Evolutionary conservation across 2,888 invertebrate species (phyloP), one percentile per base, ranked within the genome.

Genomic region (Cephus pulcher): DNA sequence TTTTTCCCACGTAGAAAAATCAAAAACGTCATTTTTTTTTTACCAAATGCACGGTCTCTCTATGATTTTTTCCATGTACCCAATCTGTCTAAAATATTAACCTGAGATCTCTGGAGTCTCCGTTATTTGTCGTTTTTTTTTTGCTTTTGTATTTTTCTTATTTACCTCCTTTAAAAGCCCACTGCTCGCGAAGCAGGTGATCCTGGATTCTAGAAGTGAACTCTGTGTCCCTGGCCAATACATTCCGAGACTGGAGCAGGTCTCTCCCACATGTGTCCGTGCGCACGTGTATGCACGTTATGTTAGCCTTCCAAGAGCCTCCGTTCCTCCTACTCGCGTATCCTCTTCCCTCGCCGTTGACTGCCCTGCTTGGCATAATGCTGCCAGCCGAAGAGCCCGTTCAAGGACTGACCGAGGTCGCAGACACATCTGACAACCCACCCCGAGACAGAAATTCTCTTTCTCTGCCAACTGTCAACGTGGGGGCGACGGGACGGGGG

Each of bases 331-430:
- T 71, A 74, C 69, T 70, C 68, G 71, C 79, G 34, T 33, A 74
- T 68, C 74, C 56, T 77, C 73, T 75, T 73, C 34, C 69, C 70
- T 76, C 77, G 78, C 74, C 73, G 74, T 77, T 75, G 69, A 74
- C 23, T 76, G 78, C 75, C 56, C 56, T 23, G 56, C 23, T 56
- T 56, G 56, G 32, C 34, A 76, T 68, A 76, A 74, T 73, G 69
- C 32, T 32, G 34, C 37, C 35, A 34, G 40, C 32, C 79, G 80
- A 78, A 79, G 80, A 78, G 40, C 81, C 82, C 85, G 86, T 87
- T 87, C 88, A 89, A 89, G 89, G 89, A 86, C 86, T 86, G 81
- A 75, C 78, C 88, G 86, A 86, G 86, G 86, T 84, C 88, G 84
- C 86, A 86, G 86, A 88, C 86, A 83, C 76, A 78, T 81, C 81